Percentiles rank a stretch among this genome's conserved stretches.
Evolutionary conservation across 2,113 vertebrate genomes (phyloP).

Genomic region (Scophthalmus maximus): DNA sequence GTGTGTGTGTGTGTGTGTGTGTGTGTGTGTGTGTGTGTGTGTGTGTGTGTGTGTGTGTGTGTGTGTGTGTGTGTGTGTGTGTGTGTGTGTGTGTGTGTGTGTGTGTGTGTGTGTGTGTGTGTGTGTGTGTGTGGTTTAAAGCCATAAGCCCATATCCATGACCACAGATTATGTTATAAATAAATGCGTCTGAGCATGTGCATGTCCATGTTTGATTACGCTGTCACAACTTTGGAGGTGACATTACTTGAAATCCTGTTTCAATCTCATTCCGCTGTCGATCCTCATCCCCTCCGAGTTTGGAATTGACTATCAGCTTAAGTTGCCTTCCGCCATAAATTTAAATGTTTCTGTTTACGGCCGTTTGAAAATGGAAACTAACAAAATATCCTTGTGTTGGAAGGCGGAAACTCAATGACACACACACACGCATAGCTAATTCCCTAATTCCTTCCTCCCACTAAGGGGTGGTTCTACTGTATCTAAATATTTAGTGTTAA

Average conservation of each 20-base stretch:
- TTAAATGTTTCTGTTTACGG: slow-evolving; percentile 58
- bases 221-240: slow-evolving; percentile 63
- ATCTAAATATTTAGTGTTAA: slow-evolving; percentile 6
- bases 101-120: slow-evolving; percentile 24
- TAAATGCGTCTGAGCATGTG: slow-evolving; percentile 45
- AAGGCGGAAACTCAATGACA: background rate
- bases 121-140: slow-evolving; percentile 33
- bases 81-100: too few relatives aligned
- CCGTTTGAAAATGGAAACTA: slow-evolving; percentile 39
- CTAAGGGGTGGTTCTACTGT: background rate
- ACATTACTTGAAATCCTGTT: slow-evolving; percentile 52
- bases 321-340: slow-evolving; percentile 34
- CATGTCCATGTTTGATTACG: slow-evolving; percentile 61
- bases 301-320: slow-evolving; percentile 62
- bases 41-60: slow-evolving; percentile 38
- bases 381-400: slow-evolving; percentile 44
- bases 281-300: slow-evolving; percentile 32
- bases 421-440: slow-evolving; percentile 13
- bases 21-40: too few relatives aligned
- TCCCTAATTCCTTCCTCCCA: slow-evolving; percentile 14
- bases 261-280: slow-evolving; percentile 50
- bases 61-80: slow-evolving; percentile 16
- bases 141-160: slow-evolving; percentile 57
- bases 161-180: slow-evolving; percentile 69
- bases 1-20: slow-evolving; percentile 24